Percentiles rank a stretch among this genome's conserved stretches.
Conservation (phyloP, 35 echinoderm and acorn worm species). For the Patiria miniata region DNA sequence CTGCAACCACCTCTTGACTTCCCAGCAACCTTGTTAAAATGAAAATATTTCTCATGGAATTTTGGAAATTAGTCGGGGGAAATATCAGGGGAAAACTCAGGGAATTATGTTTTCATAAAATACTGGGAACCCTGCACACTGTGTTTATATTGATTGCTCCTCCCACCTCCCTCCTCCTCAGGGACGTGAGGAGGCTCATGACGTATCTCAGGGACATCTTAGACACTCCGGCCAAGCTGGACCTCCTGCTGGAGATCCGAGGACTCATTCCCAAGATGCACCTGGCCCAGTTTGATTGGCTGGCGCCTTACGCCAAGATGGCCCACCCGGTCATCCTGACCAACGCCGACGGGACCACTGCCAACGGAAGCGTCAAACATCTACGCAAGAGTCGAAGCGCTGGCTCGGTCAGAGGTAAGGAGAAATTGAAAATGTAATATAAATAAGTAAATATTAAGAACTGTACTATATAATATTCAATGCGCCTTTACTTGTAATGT, state of each 20-base stretch:
- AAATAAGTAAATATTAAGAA: too few relatives aligned
- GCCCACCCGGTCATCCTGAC: slow-evolving; percentile 56
- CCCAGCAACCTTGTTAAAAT: too few relatives aligned
- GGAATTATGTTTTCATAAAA: too few relatives aligned
- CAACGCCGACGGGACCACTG: neutral
- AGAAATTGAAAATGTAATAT: too few relatives aligned
- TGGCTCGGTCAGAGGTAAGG: slow-evolving; percentile 19
- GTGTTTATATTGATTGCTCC: too few relatives aligned
- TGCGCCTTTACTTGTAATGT: too few relatives aligned
- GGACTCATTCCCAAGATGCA: slow-evolving; percentile 64
- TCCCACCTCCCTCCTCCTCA: neutral
- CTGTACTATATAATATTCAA: too few relatives aligned
- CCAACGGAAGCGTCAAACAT: slow-evolving; percentile 4
- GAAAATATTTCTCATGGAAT: too few relatives aligned
- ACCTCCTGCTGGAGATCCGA: slow-evolving; percentile 83
- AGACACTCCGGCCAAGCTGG: slow-evolving; percentile 85
- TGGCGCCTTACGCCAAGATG: slow-evolving; percentile 88
- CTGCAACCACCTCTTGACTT: too few relatives aligned
- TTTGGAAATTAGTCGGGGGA: too few relatives aligned
- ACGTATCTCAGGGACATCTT: slow-evolving; percentile 52
- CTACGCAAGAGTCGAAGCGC: neutral
- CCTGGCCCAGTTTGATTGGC: slow-evolving; percentile 66
- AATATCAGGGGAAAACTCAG: too few relatives aligned
- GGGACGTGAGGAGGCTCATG: slow-evolving; percentile 71
- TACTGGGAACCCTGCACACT: too few relatives aligned